phyloP scores from a whole-genome alignment of 1,140 invertebrate species.

The Atta texana region DNA sequence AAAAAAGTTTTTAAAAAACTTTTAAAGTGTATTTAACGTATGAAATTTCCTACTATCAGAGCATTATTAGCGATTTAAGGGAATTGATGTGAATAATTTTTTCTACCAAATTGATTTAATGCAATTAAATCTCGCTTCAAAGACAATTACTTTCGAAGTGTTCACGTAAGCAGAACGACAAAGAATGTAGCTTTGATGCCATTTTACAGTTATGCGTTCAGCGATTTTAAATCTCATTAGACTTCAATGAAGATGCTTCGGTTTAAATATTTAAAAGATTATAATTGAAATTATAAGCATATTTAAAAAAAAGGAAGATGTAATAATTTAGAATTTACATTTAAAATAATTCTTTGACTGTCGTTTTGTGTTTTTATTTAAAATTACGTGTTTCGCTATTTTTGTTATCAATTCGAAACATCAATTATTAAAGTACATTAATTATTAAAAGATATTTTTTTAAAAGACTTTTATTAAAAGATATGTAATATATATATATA shows the following conservation, averaged over 20 bases:
- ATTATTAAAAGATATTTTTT: not conserved
- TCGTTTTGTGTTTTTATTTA: not conserved
- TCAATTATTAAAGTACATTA: not conserved
- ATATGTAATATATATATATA: not conserved
- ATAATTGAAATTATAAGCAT: not conserved
- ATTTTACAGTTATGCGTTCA: conserved; percentile 31
- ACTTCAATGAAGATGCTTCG: not conserved
- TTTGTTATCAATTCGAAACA: not conserved
- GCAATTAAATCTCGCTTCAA: conserved; percentile 30
- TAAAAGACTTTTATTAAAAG: too few relatives aligned
- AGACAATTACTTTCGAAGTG: conserved; percentile 22
- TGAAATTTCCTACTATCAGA: not conserved
- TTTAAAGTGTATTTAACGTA: not conserved
- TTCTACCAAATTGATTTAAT: conserved; percentile 20
- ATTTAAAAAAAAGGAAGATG: not conserved
- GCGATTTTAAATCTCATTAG: not conserved
- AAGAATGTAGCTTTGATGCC: not conserved
- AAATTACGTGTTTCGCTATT: not conserved
- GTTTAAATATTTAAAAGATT: not conserved
- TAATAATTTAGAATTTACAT: not conserved
- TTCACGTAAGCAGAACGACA: conserved; percentile 27
- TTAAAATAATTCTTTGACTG: not conserved
- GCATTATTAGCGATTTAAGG: not conserved
- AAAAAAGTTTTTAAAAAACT: not conserved
- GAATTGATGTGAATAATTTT: conserved; percentile 24